Evolutionary conservation across 2,113 vertebrate genomes (phyloP).

Genomic region (Dasyornis broadbenti): DNA sequence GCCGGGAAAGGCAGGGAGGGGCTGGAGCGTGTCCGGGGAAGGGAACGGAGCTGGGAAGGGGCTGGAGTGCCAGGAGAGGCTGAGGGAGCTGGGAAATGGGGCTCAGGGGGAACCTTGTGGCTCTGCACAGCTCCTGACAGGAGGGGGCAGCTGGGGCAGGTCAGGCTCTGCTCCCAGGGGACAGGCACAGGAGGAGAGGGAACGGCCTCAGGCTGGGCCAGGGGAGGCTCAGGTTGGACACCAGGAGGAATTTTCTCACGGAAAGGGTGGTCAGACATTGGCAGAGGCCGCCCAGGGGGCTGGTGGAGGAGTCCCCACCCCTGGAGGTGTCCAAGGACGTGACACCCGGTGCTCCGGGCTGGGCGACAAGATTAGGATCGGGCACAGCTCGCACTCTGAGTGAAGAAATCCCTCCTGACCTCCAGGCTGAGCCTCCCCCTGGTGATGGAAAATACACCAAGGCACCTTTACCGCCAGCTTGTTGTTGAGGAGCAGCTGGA

Average conservation of each 20-base stretch:
- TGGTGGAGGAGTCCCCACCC: neutral
- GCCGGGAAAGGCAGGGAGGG: neutral
- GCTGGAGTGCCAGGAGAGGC: neutral
- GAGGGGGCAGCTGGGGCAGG: neutral
- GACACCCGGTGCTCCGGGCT: too few relatives aligned
- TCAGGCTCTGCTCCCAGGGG: neutral
- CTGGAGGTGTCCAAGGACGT: rapidly evolving
- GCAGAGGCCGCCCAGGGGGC: neutral
- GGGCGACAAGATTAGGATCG: neutral
- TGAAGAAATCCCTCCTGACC: neutral
- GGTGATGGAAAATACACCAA: neutral
- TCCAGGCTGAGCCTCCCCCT: neutral
- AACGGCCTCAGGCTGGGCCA: neutral
- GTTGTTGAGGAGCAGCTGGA: slow-evolving; percentile 83
- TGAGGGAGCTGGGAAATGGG: neutral
- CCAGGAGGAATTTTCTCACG: neutral
- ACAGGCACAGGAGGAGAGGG: neutral
- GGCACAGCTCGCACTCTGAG: rapidly evolving
- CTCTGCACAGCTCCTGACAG: neutral
- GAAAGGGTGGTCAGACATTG: neutral
- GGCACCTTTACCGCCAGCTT: slow-evolving; percentile 77
- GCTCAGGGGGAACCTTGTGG: neutral
- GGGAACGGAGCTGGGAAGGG: neutral
- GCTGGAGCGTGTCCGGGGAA: too few relatives aligned
- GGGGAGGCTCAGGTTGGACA: neutral